Evolutionary conservation across 2,113 vertebrate species (phyloP).

Genomic region (Oryzias melastigma): DNA sequence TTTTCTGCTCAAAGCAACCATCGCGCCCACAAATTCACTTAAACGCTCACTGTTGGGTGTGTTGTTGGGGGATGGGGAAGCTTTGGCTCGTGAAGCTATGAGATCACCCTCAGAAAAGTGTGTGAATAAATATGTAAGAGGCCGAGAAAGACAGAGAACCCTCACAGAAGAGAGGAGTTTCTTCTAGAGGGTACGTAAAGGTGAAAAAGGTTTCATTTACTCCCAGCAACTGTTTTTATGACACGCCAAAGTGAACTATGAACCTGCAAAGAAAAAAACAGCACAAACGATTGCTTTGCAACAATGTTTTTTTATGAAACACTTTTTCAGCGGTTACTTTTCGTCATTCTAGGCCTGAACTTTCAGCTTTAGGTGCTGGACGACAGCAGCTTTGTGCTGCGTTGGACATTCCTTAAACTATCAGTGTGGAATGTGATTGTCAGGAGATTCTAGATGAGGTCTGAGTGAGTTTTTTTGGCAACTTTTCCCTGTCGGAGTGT

Average conservation of each 20-base stretch:
- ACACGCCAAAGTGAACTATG: conserved; percentile 42
- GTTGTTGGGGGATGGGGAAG: conserved; percentile 30
- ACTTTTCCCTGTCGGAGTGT: conserved; percentile 5
- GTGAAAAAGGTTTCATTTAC: not conserved
- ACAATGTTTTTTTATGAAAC: not conserved
- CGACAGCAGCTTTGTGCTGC: conserved; percentile 50
- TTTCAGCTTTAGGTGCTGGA: conserved; percentile 30
- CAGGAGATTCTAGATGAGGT: conserved; percentile 11
- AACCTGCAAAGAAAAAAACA: conserved; percentile 11
- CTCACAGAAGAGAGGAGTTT: conserved; percentile 11
- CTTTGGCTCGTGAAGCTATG: conserved; percentile 17
- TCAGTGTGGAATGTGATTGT: conserved; percentile 51
- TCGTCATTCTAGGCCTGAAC: conserved; percentile 6
- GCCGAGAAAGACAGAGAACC: not conserved
- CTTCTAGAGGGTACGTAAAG: conserved; percentile 9
- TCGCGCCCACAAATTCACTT: conserved; percentile 29
- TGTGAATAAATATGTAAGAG: conserved; percentile 21
- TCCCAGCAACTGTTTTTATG: conserved; percentile 36
- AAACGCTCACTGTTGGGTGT: not conserved
- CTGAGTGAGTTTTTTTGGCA: conserved; percentile 9
- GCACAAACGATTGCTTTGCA: not conserved
- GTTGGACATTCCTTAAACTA: conserved; percentile 62
- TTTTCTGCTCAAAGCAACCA: conserved; percentile 38
- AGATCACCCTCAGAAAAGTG: conserved; percentile 34
- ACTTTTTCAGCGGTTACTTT: not conserved